A percentile compares a stretch with the other conserved stretches of the same genome.
Evolutionary conservation across 2,113 vertebrate genomes (phyloP).

Genomic region (Pterocles burchelli): DNA sequence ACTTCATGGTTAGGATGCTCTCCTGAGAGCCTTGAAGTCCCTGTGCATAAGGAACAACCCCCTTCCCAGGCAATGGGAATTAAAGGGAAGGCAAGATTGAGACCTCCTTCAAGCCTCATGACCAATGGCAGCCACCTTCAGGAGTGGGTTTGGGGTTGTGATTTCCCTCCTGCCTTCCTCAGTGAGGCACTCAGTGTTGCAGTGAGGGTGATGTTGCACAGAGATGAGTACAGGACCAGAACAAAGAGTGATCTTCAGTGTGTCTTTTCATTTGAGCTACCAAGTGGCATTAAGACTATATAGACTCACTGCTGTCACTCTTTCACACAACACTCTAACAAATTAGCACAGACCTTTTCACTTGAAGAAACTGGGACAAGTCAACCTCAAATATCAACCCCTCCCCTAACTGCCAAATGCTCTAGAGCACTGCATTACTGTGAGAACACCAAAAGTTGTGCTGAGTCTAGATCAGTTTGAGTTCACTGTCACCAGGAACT

Average conservation of each 20-base stretch:
- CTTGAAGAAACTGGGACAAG: neutral
- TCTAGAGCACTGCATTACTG: neutral
- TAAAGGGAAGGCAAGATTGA: neutral
- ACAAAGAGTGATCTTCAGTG: neutral
- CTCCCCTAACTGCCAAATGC: neutral
- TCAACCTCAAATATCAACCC: neutral
- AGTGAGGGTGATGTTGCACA: neutral
- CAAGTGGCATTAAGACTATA: neutral
- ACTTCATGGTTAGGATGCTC: neutral
- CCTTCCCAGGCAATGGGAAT: neutral
- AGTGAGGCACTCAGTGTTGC: neutral
- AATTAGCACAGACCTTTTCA: neutral
- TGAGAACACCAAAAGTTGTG: neutral
- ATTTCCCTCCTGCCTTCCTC: neutral
- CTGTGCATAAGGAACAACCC: neutral
- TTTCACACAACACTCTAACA: neutral
- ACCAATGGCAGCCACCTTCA: neutral
- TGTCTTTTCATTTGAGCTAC: neutral
- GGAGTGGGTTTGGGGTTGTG: fast-evolving
- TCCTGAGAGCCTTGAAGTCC: neutral
- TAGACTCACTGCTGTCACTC: neutral
- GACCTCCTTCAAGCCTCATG: neutral
- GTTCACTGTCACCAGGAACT: neutral
- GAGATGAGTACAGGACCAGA: neutral
- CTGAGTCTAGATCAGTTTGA: neutral